phyloP scores from a whole-genome alignment of 2,797 vertebrate species.

The Mormyrus proboscirostris region DNA sequence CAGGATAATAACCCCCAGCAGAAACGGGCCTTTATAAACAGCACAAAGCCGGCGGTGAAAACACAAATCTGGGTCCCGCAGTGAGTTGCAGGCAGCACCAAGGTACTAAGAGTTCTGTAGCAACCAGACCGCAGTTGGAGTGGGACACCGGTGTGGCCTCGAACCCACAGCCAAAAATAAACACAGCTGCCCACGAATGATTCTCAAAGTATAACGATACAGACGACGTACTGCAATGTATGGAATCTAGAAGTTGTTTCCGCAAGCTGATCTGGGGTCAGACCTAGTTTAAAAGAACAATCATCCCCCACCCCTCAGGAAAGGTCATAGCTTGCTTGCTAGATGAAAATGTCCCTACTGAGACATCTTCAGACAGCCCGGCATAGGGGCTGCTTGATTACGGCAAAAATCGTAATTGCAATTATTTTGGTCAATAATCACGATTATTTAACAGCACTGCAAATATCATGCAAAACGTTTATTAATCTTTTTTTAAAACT shows the following conservation, averaged over 20 bases:
- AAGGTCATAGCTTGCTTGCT: neutral
- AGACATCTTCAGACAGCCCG: neutral
- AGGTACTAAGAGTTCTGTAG: neutral
- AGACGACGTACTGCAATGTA: neutral
- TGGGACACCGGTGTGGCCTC: neutral
- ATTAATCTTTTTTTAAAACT: neutral
- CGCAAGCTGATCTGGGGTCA: neutral
- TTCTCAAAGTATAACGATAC: neutral
- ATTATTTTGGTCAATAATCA: neutral
- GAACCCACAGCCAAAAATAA: neutral
- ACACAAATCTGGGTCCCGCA: neutral
- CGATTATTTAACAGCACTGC: neutral
- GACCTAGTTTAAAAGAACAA: neutral
- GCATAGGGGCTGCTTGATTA: neutral
- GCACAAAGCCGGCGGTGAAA: neutral
- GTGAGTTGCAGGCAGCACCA: neutral
- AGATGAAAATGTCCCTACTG: neutral
- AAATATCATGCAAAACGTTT: neutral
- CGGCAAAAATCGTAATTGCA: neutral
- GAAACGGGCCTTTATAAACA: neutral
- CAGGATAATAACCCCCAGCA: neutral
- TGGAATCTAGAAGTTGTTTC: neutral
- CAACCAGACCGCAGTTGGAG: neutral
- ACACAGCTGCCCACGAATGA: neutral
- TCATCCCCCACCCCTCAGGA: neutral